phyloP scores from a whole-genome alignment of 2,888 invertebrate genomes.

The Bembecia ichneumoniformis region DNA sequence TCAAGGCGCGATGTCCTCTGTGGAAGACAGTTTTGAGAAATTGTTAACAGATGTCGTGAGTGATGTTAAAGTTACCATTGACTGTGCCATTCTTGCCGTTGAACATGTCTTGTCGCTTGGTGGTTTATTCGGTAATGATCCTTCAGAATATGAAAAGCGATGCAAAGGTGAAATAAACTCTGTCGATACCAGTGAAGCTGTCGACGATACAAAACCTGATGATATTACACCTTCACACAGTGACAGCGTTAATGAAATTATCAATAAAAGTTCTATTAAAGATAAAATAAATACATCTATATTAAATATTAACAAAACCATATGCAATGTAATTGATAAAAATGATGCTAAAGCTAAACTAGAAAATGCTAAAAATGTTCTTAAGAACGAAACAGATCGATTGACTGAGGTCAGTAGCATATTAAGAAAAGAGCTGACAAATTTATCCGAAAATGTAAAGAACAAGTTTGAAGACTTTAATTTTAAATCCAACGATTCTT shows the following conservation, averaged over 20 bases:
- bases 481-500: constrained; percentile 16
- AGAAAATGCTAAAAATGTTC: constrained; percentile 18
- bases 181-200: not conserved
- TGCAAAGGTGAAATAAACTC: constrained; percentile 12
- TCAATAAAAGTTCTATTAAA: constrained; percentile 5
- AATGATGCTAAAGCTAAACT: constrained; percentile 18
- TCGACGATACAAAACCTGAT: not conserved
- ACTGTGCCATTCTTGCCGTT: constrained; percentile 48
- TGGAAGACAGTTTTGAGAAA: constrained; percentile 40
- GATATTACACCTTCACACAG: not conserved
- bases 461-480: constrained; percentile 19
- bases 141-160: constrained; percentile 18
- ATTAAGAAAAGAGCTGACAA: constrained; percentile 33
- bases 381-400: constrained; percentile 31
- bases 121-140: constrained; percentile 14
- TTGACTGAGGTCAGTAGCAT: constrained; percentile 30
- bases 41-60: constrained; percentile 42
- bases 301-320: constrained; percentile 16
- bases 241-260: not conserved
- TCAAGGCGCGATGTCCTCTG: constrained; percentile 31
- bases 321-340: constrained; percentile 19
- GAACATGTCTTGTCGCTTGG: constrained; percentile 34
- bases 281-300: constrained; percentile 18
- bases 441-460: constrained; percentile 30
- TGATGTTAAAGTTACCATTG: constrained; percentile 47